Conservation (phyloP, 2,888 invertebrate species). For the Cantharis flavilabris region DNA sequence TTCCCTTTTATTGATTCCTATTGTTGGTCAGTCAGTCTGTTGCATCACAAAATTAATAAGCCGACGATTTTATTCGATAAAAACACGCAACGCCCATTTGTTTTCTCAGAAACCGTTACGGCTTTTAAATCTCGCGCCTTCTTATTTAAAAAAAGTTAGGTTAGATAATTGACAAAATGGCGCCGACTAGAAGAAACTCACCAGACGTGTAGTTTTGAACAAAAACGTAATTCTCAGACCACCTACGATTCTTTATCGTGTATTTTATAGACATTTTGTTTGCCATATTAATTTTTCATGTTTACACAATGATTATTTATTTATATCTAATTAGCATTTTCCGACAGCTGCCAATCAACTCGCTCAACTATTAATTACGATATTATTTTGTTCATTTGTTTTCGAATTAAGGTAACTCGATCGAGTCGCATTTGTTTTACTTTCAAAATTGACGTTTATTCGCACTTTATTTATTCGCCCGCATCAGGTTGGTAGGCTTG, state of each 20-base stretch:
- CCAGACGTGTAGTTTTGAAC: neutral
- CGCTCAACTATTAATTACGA: slow-evolving; percentile 8
- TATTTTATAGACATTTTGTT: slow-evolving; percentile 4
- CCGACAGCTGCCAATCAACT: slow-evolving; percentile 16
- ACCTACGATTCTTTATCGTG: neutral
- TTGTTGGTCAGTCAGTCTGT: neutral
- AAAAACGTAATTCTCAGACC: neutral
- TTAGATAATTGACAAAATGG: neutral
- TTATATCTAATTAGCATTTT: slow-evolving; percentile 10
- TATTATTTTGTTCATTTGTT: neutral
- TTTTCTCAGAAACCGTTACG: neutral
- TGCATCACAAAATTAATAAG: neutral
- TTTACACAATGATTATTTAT: slow-evolving; percentile 6
- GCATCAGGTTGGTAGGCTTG: neutral
- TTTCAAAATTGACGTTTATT: neutral
- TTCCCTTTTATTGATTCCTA: neutral
- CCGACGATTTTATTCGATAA: neutral
- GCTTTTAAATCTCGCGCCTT: neutral
- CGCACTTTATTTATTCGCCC: neutral
- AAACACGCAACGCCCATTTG: neutral
- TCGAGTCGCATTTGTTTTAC: neutral
- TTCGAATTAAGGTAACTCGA: slow-evolving; percentile 6
- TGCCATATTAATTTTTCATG: slow-evolving; percentile 9
- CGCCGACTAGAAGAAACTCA: neutral
- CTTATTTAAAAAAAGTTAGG: neutral